Percentiles rank a stretch among this genome's conserved stretches.
Evolutionary conservation across 2,113 vertebrate genomes (phyloP).

Genomic region (Xiphorhynchus elegans): DNA sequence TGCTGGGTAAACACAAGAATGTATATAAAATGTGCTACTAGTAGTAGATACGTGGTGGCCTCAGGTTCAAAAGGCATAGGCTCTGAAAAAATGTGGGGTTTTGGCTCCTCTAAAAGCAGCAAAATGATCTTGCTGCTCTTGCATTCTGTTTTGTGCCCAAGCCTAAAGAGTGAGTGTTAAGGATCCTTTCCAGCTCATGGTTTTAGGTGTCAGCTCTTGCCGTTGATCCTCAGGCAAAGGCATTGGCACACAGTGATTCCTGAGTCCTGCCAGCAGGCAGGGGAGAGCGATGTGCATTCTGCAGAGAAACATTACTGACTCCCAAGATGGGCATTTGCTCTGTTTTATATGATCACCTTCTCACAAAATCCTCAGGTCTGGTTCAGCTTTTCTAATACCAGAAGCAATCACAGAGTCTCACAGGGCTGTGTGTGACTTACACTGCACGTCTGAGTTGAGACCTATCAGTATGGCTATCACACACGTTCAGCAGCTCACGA

Average conservation of each 20-base stretch:
- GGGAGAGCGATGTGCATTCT: not conserved
- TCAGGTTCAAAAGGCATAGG: not conserved
- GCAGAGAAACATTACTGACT: not conserved
- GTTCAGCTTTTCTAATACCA: not conserved
- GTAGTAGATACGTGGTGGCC: accelerated
- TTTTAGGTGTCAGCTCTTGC: not conserved
- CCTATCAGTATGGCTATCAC: not conserved
- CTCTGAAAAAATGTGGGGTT: not conserved
- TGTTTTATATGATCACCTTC: not conserved
- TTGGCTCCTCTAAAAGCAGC: not conserved
- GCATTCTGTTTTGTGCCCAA: not conserved
- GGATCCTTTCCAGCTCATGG: not conserved
- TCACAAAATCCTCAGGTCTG: not conserved
- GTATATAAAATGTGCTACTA: not conserved
- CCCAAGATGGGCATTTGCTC: not conserved
- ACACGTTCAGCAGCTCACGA: not conserved
- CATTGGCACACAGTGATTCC: not conserved
- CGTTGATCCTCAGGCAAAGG: not conserved
- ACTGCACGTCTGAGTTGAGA: not conserved
- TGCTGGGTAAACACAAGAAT: accelerated
- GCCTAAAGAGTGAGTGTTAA: not conserved
- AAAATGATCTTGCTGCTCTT: not conserved
- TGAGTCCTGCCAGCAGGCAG: not conserved
- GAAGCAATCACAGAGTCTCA: not conserved
- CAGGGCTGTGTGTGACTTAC: not conserved